Percentiles rank a stretch among this genome's conserved stretches.
These are phyloP conservation scores for Mormyrops boulengeri DNA, from an alignment of 2,797 vertebrate genomes.

Conservation along the genomic window DNA sequence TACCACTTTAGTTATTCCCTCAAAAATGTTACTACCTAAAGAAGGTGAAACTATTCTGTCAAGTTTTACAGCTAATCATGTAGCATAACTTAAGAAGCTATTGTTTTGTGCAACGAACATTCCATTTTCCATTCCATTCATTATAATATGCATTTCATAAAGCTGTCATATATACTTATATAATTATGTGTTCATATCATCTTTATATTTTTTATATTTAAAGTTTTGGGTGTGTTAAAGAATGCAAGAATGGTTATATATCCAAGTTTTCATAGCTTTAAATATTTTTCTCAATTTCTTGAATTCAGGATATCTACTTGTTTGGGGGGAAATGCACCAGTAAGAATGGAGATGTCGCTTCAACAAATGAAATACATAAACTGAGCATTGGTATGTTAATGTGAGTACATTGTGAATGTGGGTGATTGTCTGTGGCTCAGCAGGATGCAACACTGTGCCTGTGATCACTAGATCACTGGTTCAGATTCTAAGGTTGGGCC, in stretches of 20 bases:
- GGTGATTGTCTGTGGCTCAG: not conserved
- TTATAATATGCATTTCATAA: not conserved
- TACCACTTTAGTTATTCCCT: not conserved
- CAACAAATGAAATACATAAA: constrained; percentile 63
- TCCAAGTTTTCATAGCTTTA: not conserved
- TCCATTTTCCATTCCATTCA: not conserved
- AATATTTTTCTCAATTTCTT: constrained; percentile 7
- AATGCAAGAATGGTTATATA: not conserved
- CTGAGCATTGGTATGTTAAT: constrained; percentile 59
- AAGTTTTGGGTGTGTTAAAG: not conserved
- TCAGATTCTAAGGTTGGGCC: not conserved
- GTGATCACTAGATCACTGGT: not conserved
- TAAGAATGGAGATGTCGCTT: constrained; percentile 41
- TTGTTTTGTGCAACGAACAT: not conserved
- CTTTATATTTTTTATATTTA: not conserved
- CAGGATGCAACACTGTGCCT: not conserved
- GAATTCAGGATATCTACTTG: constrained; percentile 62
- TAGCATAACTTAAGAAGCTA: not conserved
- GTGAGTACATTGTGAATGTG: not conserved
- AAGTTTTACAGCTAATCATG: not conserved
- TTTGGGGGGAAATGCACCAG: constrained; percentile 53
- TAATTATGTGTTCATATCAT: not conserved
- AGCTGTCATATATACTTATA: not conserved
- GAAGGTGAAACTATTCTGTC: not conserved
- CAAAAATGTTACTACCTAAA: not conserved